phyloP scores from a whole-genome alignment of 2,113 vertebrate species.

The Pseudopodoces humilis region DNA sequence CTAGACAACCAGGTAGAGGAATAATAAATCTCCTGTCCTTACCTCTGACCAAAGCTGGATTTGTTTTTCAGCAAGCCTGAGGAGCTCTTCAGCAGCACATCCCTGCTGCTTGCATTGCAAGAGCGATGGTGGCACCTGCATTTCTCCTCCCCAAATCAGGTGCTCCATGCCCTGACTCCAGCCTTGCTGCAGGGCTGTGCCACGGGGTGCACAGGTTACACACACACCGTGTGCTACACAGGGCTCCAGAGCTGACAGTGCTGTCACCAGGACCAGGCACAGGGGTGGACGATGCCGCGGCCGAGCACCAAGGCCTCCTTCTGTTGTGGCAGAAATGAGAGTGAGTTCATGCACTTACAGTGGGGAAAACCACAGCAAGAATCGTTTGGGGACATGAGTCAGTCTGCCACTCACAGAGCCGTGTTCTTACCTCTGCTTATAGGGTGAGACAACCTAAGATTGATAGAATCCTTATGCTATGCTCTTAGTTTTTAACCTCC shows the following conservation, averaged over 20 bases:
- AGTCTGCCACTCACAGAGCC: not conserved
- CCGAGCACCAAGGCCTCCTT: not conserved
- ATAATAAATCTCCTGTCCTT: not conserved
- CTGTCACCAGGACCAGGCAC: fast-evolving
- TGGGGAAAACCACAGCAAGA: not conserved
- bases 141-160: fast-evolving
- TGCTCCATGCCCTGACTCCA: fast-evolving
- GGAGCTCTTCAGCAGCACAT: not conserved
- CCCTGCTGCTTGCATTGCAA: not conserved
- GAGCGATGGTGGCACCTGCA: not conserved
- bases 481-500: not conserved
- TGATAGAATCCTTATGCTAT: not conserved
- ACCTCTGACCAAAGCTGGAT: not conserved
- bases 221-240: not conserved
- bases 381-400: fast-evolving
- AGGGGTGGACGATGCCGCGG: too few species aligned
- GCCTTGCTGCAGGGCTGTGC: too few species aligned
- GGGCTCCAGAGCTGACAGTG: not conserved
- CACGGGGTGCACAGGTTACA: too few species aligned
- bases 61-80: not conserved
- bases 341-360: not conserved
- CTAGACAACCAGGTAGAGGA: not conserved
- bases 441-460: not conserved
- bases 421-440: not conserved
- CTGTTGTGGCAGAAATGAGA: not conserved